Evolutionary conservation across 2,888 invertebrate genomes (phyloP), one percentile per base, ranked within the genome.

Genomic region (Yponomeuta malinellus): DNA sequence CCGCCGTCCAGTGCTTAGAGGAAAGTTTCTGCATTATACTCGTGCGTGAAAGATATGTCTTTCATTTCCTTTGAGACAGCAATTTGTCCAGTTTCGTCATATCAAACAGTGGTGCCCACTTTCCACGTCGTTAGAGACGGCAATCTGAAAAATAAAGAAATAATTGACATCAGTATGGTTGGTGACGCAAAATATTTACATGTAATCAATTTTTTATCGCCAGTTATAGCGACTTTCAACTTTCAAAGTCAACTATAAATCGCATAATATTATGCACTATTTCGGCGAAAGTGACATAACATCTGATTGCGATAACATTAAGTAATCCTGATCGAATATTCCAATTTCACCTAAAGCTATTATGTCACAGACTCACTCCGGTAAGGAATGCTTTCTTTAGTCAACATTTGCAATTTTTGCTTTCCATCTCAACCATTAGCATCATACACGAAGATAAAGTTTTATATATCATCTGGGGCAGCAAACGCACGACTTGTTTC

Each of bases 251-350:
- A 59, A 59, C 15, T 12, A 12, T 59, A 12, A 15, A 15, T 59
- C 52, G 52, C 52, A 59, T 59, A 43, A 43, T 43, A 59, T 59
- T 59, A 59, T 59, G 52, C 52, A 59, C 52, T 59, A 12, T 59
- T 59, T 59, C 5, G 52, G 52, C 52, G 52, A 59, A 59, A 59
- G 52, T 59, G 52, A 59, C 12, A 15, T 59, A 59, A 59, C 15
- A 59, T 59, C 52, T 59, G 52, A 59, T 59, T 59, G 52, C 52
- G 52, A 59, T 59, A 59, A 59, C 15, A 59, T 59, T 59, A 59
- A 59, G 15, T 59, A 59, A 59, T 59, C 52, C 52, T 59, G 52
- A 59, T 59, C 52, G 52, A 59, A 59, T 59, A 59, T 59, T 59
- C 52, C 52, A 59, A 59, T 59, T 59, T 59, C 52, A 59, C 52